Conservation (phyloP, 2,888 invertebrate genomes). For the Noctua fimbriata region DNA sequence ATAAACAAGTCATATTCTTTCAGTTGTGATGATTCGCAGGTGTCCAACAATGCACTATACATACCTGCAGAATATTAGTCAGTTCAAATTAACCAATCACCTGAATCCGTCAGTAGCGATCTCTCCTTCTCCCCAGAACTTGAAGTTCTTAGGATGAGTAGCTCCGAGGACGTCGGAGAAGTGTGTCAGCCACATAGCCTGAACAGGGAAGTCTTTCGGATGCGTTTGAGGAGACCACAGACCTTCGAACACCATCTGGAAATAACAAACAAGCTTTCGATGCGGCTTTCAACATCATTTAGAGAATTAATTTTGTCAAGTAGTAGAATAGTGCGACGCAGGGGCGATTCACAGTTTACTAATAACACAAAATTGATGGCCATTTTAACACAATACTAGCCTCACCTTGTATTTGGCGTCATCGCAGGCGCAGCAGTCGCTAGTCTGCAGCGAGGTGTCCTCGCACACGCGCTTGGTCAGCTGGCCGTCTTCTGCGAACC, state of each 20-base stretch:
- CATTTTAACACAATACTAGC: background rate
- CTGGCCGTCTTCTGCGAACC: slow-evolving; percentile 97
- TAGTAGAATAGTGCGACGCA: background rate
- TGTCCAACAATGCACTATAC: background rate
- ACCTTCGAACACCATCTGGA: slow-evolving; percentile 96
- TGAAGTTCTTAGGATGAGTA: slow-evolving; percentile 96
- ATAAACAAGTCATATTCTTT: background rate
- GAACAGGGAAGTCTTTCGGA: slow-evolving; percentile 97
- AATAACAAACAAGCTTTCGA: background rate
- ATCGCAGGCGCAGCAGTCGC: slow-evolving; percentile 97
- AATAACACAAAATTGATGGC: background rate
- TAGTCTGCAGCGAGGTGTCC: slow-evolving; percentile 91
- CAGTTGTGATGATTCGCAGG: background rate
- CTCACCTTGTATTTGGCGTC: slow-evolving; percentile 97
- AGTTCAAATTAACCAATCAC: slow-evolving; percentile 71
- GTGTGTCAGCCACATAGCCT: slow-evolving; percentile 96
- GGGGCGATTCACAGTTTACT: background rate
- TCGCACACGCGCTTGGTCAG: slow-evolving; percentile 95
- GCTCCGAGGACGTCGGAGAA: slow-evolving; percentile 99
- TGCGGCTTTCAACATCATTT: background rate
- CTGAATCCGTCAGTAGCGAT: slow-evolving; percentile 97
- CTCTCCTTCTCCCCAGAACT: slow-evolving; percentile 97
- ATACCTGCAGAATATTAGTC: background rate
- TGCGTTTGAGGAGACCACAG: slow-evolving; percentile 99
- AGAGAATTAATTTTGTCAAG: background rate